Conservation (phyloP, 2,888 invertebrate genomes). For the Pasiphila rectangulata region DNA sequence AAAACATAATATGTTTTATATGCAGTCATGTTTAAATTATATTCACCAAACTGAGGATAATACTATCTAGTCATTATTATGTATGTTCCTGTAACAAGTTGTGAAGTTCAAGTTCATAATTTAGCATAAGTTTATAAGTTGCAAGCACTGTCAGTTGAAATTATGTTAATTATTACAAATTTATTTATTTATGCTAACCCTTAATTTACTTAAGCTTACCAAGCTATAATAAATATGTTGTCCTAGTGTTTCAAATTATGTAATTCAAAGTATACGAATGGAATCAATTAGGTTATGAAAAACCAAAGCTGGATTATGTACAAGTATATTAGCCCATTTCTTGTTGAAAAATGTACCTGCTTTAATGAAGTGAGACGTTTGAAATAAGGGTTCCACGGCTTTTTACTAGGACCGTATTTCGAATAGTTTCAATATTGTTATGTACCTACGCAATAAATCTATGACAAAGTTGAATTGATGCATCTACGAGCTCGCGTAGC, state of each 20-base stretch:
- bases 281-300: conserved; percentile 33
- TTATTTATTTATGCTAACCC: no score
- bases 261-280: conserved; percentile 41
- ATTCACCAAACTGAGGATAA: conserved; percentile 2
- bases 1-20: not conserved
- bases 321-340: no score
- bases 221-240: not conserved
- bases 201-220: no score
- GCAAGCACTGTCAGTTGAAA: no score
- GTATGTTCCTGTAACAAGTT: conserved; percentile 54
- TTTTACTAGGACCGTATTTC: no score
- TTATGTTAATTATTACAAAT: no score
- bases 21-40: not conserved
- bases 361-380: no score
- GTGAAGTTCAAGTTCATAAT: conserved; percentile 40
- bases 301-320: conserved; percentile 32
- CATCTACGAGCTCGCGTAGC: no score
- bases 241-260: not conserved
- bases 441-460: no score
- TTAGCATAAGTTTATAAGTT: conserved; percentile 9
- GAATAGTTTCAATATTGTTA: no score
- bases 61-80: conserved; percentile 50
- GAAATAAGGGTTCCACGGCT: no score
- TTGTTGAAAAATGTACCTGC: not conserved
- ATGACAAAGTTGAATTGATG: no score